Evolutionary conservation across 1,140 invertebrate genomes (phyloP).

Genomic region (Achatina immaculata): DNA sequence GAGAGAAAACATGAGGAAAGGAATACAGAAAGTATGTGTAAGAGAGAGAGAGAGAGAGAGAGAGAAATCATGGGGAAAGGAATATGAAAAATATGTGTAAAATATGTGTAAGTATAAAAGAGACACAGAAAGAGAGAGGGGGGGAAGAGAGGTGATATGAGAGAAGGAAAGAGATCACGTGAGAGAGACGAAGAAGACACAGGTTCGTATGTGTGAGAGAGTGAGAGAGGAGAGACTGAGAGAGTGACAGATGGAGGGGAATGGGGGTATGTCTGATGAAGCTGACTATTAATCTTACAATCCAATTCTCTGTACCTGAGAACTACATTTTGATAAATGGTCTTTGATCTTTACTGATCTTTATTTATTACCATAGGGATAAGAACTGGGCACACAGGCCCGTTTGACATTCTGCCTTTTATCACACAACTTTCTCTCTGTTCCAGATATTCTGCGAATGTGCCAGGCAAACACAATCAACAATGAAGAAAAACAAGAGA

Average conservation of each 20-base stretch:
- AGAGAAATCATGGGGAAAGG: neutral
- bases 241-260: neutral
- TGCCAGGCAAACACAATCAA: no score
- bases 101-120: slow-evolving; percentile 3
- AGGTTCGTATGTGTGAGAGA: neutral
- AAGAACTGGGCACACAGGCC: no score
- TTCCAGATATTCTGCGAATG: no score
- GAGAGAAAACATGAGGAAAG: neutral
- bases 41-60: neutral
- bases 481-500: no score
- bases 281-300: no score
- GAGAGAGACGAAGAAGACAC: slow-evolving; percentile 4
- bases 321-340: no score
- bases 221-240: neutral
- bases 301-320: no score
- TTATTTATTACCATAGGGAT: no score
- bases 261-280: no score
- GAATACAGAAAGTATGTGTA: neutral
- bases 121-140: slow-evolving; percentile 4
- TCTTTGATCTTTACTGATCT: no score
- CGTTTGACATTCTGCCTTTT: no score
- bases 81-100: slow-evolving; percentile 5
- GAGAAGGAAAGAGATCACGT: slow-evolving; percentile 35
- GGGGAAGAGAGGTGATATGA: slow-evolving; percentile 30
- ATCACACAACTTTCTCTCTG: no score